Conservation (phyloP, 2,113 vertebrate genomes). For the Chloropsis hardwickii region DNA sequence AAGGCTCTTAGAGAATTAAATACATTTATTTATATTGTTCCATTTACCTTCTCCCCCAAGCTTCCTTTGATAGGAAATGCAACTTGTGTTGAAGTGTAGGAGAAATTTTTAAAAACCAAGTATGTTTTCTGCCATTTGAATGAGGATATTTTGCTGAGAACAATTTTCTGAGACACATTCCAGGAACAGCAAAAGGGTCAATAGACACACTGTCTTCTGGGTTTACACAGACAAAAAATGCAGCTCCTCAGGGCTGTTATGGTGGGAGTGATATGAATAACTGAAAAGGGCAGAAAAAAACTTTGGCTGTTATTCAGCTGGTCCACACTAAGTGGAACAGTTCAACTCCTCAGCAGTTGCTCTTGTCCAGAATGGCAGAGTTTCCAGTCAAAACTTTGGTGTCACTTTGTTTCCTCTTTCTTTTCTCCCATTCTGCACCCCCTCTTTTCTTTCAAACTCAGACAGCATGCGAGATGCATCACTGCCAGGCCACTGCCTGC, state of each 20-base stretch:
- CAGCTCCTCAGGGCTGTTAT: constrained; percentile 30
- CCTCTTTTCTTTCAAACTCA: not conserved
- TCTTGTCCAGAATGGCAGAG: not conserved
- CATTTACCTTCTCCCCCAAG: not conserved
- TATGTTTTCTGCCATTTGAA: not conserved
- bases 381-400: constrained; percentile 46
- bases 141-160: constrained; percentile 21
- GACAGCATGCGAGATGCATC: constrained; percentile 42
- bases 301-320: constrained; percentile 15
- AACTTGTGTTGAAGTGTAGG: not conserved
- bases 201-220: constrained; percentile 47
- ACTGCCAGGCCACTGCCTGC: constrained; percentile 49
- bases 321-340: constrained; percentile 19
- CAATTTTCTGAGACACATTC: constrained; percentile 38
- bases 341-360: not conserved
- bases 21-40: not conserved
- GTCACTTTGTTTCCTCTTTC: not conserved
- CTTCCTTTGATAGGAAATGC: not conserved
- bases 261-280: constrained; percentile 48
- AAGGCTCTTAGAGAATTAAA: not conserved
- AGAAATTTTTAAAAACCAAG: not conserved
- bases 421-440: not conserved
- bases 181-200: constrained; percentile 54
- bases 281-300: constrained; percentile 55
- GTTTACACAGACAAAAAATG: constrained; percentile 57